These are phyloP conservation scores for Toxostoma redivivum DNA, from an alignment of 2,113 vertebrate genomes.

Conservation along the genomic window DNA sequence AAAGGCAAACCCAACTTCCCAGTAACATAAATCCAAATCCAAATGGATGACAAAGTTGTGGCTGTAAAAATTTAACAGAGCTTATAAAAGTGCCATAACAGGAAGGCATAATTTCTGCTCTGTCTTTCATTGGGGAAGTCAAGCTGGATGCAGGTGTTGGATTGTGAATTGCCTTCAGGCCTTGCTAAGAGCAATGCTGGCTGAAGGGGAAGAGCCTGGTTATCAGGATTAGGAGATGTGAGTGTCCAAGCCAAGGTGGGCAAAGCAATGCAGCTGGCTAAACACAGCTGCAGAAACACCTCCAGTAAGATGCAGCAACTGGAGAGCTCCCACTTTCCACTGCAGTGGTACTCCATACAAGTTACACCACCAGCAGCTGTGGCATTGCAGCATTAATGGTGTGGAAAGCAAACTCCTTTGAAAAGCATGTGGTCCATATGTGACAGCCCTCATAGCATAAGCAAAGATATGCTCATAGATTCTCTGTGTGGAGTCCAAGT, in stretches of 20 bases:
- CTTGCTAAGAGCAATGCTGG: background rate
- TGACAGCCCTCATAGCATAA: background rate
- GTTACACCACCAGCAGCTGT: background rate
- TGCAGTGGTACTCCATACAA: background rate
- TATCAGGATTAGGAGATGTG: background rate
- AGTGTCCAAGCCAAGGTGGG: background rate
- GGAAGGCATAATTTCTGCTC: background rate
- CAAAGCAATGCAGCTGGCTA: background rate
- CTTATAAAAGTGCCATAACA: background rate
- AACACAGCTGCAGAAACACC: background rate
- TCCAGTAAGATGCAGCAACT: background rate
- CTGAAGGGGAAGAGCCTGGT: background rate
- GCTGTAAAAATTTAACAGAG: background rate
- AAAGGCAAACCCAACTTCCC: background rate
- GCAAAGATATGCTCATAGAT: background rate
- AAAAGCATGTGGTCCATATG: background rate
- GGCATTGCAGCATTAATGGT: background rate
- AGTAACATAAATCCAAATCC: background rate
- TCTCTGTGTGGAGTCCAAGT: background rate
- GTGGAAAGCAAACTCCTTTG: background rate
- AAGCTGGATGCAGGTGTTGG: background rate
- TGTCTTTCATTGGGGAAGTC: background rate
- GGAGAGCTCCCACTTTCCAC: fast-evolving
- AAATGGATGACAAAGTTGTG: background rate
- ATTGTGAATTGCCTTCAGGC: background rate